Percentiles rank a stretch among this genome's conserved stretches.
Evolutionary conservation across 2,797 vertebrate species (phyloP).

Genomic region (Crocodylus rhombifer): DNA sequence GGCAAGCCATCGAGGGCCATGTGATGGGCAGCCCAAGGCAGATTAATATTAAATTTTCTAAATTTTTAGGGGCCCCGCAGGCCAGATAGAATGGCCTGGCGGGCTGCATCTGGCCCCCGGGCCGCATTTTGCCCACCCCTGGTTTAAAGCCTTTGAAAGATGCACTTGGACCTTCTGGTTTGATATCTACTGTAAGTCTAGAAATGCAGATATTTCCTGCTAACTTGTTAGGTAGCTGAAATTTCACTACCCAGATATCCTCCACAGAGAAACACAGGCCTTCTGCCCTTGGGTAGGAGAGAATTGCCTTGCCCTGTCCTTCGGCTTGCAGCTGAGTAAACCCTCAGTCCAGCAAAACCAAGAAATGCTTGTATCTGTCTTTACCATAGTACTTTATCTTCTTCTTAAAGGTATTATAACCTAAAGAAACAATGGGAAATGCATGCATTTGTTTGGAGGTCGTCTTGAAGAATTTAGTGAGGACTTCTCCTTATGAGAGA

Average conservation of each 20-base stretch:
- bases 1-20: no score
- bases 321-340: neutral
- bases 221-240: neutral
- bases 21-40: no score
- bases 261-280: no score
- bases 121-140: no score
- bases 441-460: neutral
- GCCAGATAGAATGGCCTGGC: no score
- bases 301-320: neutral
- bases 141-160: neutral
- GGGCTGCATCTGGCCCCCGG: no score
- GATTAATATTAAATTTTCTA: no score
- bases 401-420: neutral
- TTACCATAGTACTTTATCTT: neutral
- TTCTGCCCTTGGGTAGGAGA: neutral
- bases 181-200: neutral
- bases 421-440: neutral
- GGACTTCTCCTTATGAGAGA: neutral
- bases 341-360: neutral
- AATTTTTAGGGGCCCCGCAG: no score
- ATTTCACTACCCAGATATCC: no score
- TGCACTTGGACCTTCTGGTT: neutral
- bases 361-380: neutral
- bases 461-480: neutral
- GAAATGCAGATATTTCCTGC: neutral